These are phyloP conservation scores for Masnerella sp. DNA, from an alignment of 2,888 invertebrate genomes.

Conservation along the genomic window DNA sequence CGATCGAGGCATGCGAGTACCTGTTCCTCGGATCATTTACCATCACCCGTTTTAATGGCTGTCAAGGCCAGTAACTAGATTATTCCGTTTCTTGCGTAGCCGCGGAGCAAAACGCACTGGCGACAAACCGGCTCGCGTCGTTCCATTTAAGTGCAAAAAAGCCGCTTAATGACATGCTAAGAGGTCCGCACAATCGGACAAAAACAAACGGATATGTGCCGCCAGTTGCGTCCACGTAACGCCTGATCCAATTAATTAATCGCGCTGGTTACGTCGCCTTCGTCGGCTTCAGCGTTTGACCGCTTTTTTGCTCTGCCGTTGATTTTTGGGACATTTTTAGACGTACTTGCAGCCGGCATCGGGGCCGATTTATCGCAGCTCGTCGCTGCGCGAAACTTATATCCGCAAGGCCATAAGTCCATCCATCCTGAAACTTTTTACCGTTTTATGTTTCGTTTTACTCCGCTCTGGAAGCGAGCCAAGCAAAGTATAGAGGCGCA, in stretches of 20 bases:
- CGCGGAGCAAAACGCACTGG: slow-evolving; percentile 58
- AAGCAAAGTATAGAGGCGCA: slow-evolving; percentile 44
- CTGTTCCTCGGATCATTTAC: slow-evolving; percentile 65
- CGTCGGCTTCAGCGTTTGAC: too few species aligned
- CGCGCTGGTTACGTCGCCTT: not conserved
- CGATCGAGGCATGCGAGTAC: slow-evolving; percentile 59
- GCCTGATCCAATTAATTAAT: slow-evolving; percentile 2
- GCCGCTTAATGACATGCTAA: slow-evolving; percentile 29
- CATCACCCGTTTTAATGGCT: slow-evolving; percentile 63
- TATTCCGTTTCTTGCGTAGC: slow-evolving; percentile 68
- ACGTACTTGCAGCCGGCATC: too few species aligned
- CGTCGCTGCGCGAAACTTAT: slow-evolving; percentile 6
- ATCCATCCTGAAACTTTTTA: slow-evolving; percentile 36
- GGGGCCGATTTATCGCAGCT: slow-evolving; percentile 8
- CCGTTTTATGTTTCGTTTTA: slow-evolving; percentile 39
- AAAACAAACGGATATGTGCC: slow-evolving; percentile 2
- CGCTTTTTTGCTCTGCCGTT: too few species aligned
- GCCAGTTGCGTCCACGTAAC: slow-evolving; percentile 5
- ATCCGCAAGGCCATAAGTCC: slow-evolving; percentile 29
- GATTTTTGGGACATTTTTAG: too few species aligned
- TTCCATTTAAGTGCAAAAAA: slow-evolving; percentile 29
- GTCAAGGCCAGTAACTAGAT: slow-evolving; percentile 72
- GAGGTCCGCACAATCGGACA: slow-evolving; percentile 20
- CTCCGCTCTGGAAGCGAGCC: slow-evolving; percentile 37
- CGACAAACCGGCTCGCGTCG: slow-evolving; percentile 53